Base-by-base conservation (phyloP, 1,140 invertebrate genomes). In the Pachypeltis micranthus region DNA sequence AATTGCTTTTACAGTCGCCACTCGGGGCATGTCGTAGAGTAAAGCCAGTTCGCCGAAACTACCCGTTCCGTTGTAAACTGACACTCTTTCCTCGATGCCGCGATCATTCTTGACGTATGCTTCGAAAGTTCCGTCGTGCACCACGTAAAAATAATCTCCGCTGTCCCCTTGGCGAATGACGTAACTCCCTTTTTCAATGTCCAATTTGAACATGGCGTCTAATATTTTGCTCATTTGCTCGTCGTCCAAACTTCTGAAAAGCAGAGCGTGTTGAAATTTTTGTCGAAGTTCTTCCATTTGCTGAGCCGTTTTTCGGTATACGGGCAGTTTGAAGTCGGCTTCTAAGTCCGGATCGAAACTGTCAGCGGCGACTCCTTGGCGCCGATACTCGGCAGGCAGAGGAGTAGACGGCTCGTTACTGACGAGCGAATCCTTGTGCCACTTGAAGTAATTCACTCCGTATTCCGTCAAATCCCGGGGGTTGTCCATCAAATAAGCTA, bases 1-100 rank as follows among this genome's bases (percentile, higher is more conserved):
- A 67, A 83, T 80, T 14, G 93, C 89, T 71, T 87, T 84, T 57
- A 91, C 84, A 21, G 84, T 94, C 47, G 94, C 94, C 62, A 93
- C 93, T 67, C 94, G 82, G 7, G 95, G 94, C 89, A 94, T 92
- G 75, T 97, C 96, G 80, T 98, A 97, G 79, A 98, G 87, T 24
- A 98, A 82, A 29, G 95, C 94, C 69, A 98, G 78, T 81, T 98
- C 95, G 44, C 95, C 95, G 76, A 97, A 98, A 73, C 89, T 90
- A 59, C 95, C 94, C 21, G 83, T 80, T 70, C 90, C 85, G 66
- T 82, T 80, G 69, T 82, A 83, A 19, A 96, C 92, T 72, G 84
- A 87, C 39, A 94, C 92, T 70, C 93, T 85, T 74, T 88, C 96
- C 63, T 84, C 82, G 54, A 92, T 92, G 71, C 93, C 95, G 75